Percentiles rank a stretch among this genome's conserved stretches.
These are phyloP conservation scores for Polyploca ridens DNA, from an alignment of 2,888 invertebrate species.

Conservation along the genomic window DNA sequence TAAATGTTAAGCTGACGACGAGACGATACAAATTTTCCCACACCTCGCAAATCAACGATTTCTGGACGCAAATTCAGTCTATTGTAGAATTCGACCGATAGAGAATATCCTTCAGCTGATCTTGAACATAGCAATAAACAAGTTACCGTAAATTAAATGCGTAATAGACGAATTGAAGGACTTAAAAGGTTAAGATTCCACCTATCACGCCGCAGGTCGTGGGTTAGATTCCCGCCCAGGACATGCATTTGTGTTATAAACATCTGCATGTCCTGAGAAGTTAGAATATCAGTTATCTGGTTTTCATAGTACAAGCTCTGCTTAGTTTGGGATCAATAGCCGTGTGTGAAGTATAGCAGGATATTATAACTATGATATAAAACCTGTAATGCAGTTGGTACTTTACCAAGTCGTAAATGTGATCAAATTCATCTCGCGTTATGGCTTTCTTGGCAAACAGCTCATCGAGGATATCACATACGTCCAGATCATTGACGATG, in stretches of 20 bases:
- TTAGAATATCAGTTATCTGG: too few species aligned
- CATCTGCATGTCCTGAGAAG: too few species aligned
- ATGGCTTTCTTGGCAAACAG: constrained; percentile 72
- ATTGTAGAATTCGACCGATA: too few species aligned
- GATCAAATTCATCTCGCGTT: constrained; percentile 62
- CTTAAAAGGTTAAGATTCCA: neutral
- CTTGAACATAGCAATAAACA: neutral
- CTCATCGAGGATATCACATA: constrained; percentile 73
- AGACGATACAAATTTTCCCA: neutral
- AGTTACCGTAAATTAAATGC: too few species aligned
- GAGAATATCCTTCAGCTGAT: neutral
- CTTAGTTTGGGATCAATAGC: too few species aligned
- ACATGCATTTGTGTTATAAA: too few species aligned
- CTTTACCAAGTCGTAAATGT: constrained; percentile 61
- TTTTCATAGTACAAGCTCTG: too few species aligned
- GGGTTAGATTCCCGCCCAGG: neutral
- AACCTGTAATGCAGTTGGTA: neutral
- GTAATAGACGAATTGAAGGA: neutral
- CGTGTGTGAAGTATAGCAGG: too few species aligned
- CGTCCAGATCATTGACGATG: constrained; percentile 77
- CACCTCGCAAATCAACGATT: neutral
- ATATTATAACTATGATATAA: neutral
- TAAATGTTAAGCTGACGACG: neutral
- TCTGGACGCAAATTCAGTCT: too few species aligned
- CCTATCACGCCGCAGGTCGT: too few species aligned